Evolutionary conservation across 2,797 vertebrate species (phyloP).

Genomic region (Phrynocephalus vlangalii): DNA sequence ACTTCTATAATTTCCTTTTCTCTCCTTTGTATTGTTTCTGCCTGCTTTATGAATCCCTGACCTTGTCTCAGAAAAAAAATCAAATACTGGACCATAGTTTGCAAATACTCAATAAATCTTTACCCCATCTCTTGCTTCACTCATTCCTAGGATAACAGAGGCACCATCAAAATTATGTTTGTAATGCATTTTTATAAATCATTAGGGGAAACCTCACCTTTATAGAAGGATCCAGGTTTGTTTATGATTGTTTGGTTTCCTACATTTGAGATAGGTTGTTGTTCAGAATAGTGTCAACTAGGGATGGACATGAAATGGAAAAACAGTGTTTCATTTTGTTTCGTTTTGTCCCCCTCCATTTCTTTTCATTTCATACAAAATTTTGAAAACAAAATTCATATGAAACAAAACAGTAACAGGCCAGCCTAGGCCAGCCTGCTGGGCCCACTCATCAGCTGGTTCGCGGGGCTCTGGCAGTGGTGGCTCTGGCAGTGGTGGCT

Average conservation of each 20-base stretch:
- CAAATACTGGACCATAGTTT: conserved; percentile 54
- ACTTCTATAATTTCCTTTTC: conserved; percentile 34
- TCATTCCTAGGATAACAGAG: conserved; percentile 36
- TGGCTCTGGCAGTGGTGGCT: too few relatives aligned
- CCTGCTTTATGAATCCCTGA: conserved; percentile 53
- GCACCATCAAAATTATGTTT: conserved; percentile 56
- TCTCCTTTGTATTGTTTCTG: conserved; percentile 41
- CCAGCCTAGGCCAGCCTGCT: too few relatives aligned
- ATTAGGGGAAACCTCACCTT: not conserved
- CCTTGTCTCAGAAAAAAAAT: conserved; percentile 68
- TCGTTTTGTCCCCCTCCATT: too few relatives aligned
- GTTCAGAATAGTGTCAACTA: not conserved
- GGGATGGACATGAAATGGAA: too few relatives aligned
- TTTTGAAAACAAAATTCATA: too few relatives aligned
- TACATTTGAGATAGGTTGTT: not conserved
- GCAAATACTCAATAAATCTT: conserved; percentile 41
- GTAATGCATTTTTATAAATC: conserved; percentile 27
- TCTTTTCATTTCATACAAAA: too few relatives aligned
- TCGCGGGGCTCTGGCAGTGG: too few relatives aligned
- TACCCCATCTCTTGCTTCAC: conserved; percentile 53
- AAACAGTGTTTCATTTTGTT: too few relatives aligned
- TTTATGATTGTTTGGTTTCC: not conserved
- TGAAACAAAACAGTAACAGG: too few relatives aligned
- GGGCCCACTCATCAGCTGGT: too few relatives aligned
- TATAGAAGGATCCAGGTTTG: not conserved